A percentile compares a stretch with the other conserved stretches of the same genome.
Conservation (phyloP, 2,113 vertebrate genomes). For the Chunga burmeisteri region DNA sequence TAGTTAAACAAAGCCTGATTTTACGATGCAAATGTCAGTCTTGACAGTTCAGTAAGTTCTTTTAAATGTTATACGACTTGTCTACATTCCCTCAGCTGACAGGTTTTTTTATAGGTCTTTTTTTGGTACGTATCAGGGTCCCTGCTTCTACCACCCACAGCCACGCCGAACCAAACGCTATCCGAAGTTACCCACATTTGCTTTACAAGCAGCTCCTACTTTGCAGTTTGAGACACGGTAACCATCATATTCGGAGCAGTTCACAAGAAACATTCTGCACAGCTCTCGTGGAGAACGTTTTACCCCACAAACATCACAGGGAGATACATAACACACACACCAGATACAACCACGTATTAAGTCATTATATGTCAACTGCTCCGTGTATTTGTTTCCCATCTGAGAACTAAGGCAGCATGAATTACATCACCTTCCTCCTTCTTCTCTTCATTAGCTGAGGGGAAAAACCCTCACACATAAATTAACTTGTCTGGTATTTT, state of each 20-base stretch:
- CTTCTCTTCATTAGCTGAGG: not conserved
- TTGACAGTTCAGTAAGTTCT: constrained; percentile 53
- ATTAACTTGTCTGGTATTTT: not conserved
- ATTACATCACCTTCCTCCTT: not conserved
- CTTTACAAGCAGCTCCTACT: not conserved
- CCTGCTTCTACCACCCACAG: not conserved
- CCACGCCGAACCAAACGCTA: not conserved
- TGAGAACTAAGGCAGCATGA: not conserved
- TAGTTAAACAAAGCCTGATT: constrained; percentile 65
- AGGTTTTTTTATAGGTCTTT: not conserved
- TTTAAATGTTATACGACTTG: constrained; percentile 12
- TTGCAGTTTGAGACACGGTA: not conserved
- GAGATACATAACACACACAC: not conserved
- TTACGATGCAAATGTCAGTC: constrained; percentile 63
- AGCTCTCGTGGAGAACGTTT: not conserved
- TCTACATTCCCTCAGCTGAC: not conserved
- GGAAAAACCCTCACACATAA: not conserved
- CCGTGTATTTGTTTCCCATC: not conserved
- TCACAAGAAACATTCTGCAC: not conserved
- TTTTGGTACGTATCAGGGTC: not conserved
- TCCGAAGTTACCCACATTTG: not conserved
- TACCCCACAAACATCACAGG: not conserved
- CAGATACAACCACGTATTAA: not conserved
- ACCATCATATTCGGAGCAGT: not conserved
- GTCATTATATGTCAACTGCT: not conserved